These are phyloP conservation scores for Hypsibius dujardini DNA, from an alignment of 1,140 invertebrate genomes.

Conservation along the genomic window DNA sequence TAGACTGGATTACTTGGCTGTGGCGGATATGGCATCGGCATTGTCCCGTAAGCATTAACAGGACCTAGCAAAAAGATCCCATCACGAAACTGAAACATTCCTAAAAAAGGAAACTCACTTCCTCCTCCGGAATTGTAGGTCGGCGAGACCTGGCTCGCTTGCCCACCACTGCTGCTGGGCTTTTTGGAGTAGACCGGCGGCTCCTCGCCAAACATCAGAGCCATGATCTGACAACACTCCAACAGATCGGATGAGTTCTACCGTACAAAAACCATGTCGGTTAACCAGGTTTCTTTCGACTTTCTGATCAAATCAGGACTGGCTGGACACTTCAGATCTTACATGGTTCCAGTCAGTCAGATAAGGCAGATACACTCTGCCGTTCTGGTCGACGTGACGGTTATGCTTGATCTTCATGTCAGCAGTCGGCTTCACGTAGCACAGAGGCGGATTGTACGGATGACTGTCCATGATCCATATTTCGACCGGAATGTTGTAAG, in stretches of 20 bases:
- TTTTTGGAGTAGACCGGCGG: constrained; percentile 64
- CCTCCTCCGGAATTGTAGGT: no score
- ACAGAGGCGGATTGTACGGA: constrained; percentile 89
- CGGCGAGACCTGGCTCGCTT: neutral
- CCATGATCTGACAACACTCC: constrained; percentile 73
- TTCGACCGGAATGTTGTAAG: constrained; percentile 89
- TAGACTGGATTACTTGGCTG: constrained; percentile 26
- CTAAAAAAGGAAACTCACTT: no score
- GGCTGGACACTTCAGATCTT: constrained; percentile 32
- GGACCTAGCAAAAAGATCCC: neutral
- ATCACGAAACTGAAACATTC: no score
- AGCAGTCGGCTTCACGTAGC: constrained; percentile 82
- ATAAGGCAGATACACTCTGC: constrained; percentile 90
- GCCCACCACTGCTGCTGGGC: neutral
- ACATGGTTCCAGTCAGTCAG: constrained; percentile 81
- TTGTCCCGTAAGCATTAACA: neutral
- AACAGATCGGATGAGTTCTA: constrained; percentile 62
- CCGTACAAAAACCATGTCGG: constrained; percentile 25
- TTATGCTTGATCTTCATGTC: constrained; percentile 92
- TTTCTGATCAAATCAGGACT: neutral
- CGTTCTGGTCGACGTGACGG: constrained; percentile 78
- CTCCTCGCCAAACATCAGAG: constrained; percentile 74
- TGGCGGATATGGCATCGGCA: constrained; percentile 27
- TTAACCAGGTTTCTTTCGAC: neutral
- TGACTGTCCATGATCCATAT: constrained; percentile 93